These are phyloP conservation scores for Tridacna gigas DNA, from an alignment of 2,888 invertebrate genomes.

Conservation along the genomic window DNA sequence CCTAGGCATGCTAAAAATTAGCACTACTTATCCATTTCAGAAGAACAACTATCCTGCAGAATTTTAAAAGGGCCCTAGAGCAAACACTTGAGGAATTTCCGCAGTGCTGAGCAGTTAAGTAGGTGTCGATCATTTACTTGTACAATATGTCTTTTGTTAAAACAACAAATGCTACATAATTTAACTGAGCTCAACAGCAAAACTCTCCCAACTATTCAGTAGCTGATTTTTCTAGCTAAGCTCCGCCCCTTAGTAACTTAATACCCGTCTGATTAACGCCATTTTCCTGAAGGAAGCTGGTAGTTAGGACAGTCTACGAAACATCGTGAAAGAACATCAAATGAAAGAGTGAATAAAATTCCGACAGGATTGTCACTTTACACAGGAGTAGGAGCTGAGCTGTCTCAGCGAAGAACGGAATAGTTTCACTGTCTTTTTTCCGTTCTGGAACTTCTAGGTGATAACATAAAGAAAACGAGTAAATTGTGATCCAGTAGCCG, in stretches of 20 bases:
- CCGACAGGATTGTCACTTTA: constrained; percentile 1
- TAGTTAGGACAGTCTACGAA: constrained; percentile 10
- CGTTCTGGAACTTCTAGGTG: constrained; percentile 5
- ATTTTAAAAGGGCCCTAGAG: too few relatives aligned
- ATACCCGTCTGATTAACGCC: constrained; percentile 56
- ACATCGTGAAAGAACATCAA: constrained; percentile 26
- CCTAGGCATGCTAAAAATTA: too few relatives aligned
- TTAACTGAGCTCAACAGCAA: neutral
- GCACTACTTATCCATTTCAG: too few relatives aligned
- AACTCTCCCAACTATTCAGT: constrained; percentile 34
- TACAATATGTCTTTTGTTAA: too few relatives aligned
- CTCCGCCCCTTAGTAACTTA: constrained; percentile 62
- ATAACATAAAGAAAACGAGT: neutral
- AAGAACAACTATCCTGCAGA: too few relatives aligned
- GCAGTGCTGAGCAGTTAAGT: too few relatives aligned
- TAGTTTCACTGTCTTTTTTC: constrained; percentile 15
- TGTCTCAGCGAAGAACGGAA: constrained; percentile 50
- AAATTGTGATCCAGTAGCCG: constrained; percentile 26
- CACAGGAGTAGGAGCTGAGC: constrained; percentile 47
- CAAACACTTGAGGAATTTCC: too few relatives aligned
- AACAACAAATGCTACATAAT: too few relatives aligned
- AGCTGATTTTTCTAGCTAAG: constrained; percentile 20
- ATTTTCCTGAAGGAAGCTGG: constrained; percentile 60
- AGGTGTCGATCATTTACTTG: too few relatives aligned
- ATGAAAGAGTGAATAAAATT: constrained; percentile 50